These are phyloP conservation scores for Sebastes trivittatus DNA, from an alignment of 2,797 vertebrate genomes.

Conservation along the genomic window DNA sequence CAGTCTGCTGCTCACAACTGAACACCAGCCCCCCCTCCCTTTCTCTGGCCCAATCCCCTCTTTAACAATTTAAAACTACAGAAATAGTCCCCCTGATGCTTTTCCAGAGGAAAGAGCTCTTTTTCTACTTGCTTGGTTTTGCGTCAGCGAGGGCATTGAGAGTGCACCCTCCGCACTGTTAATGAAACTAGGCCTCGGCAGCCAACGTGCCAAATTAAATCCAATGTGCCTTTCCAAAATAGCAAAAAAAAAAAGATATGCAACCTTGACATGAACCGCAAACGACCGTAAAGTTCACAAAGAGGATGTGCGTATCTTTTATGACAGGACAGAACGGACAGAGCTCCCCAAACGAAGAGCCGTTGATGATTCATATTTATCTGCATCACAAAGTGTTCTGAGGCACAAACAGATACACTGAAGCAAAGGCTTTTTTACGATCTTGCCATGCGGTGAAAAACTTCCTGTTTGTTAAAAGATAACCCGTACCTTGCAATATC, in stretches of 20 bases:
- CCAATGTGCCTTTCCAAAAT: slow-evolving; percentile 48
- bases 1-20: slow-evolving; percentile 68
- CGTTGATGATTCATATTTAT: slow-evolving; percentile 31
- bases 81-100: slow-evolving; percentile 77
- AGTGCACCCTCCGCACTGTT: slow-evolving; percentile 68
- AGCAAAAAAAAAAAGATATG: slow-evolving; percentile 15
- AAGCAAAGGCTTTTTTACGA: slow-evolving; percentile 22
- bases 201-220: slow-evolving; percentile 52
- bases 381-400: slow-evolving; percentile 40
- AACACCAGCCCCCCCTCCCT: slow-evolving; percentile 27
- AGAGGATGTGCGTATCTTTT: slow-evolving; percentile 53
- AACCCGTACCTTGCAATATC: slow-evolving; percentile 25
- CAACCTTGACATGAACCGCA: slow-evolving; percentile 65
- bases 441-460: slow-evolving; percentile 3
- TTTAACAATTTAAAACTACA: slow-evolving; percentile 78
- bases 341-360: slow-evolving; percentile 19
- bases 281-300: slow-evolving; percentile 33
- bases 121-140: slow-evolving; percentile 69
- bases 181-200: slow-evolving; percentile 59
- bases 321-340: slow-evolving; percentile 19
- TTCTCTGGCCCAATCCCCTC: slow-evolving; percentile 59
- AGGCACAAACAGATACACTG: slow-evolving; percentile 16
- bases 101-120: slow-evolving; percentile 75
- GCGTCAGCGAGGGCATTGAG: slow-evolving; percentile 77
- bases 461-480: slow-evolving; percentile 53